phyloP scores from a whole-genome alignment of 2,113 vertebrate genomes.

The Burhinus oedicnemus region DNA sequence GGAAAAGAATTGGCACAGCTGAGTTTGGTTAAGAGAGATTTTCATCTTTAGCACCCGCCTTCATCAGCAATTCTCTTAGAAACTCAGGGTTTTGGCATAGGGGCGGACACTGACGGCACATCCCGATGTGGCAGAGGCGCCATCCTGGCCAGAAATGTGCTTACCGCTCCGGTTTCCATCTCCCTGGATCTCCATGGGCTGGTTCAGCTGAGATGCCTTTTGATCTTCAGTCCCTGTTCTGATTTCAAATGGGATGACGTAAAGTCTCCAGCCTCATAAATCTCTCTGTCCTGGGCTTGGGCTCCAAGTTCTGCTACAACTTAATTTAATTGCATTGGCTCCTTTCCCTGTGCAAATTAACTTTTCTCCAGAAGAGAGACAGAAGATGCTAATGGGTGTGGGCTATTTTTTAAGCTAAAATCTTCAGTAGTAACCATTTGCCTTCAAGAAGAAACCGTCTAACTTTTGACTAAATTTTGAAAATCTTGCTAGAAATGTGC shows the following conservation, averaged over 20 bases:
- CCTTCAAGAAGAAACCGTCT: neutral
- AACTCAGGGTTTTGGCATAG: accelerated
- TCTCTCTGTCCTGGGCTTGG: neutral
- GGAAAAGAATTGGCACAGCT: neutral
- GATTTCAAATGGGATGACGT: neutral
- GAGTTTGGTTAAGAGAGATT: neutral
- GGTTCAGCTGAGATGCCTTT: neutral
- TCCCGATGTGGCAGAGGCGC: neutral
- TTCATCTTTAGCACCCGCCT: neutral
- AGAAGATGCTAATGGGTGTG: neutral
- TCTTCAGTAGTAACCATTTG: neutral
- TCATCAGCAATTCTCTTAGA: neutral
- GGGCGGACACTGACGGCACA: neutral
- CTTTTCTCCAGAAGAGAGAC: neutral
- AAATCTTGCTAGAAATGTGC: neutral
- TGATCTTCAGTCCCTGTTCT: neutral
- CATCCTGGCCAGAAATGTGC: neutral
- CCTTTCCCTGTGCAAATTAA: neutral
- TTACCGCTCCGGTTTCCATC: neutral
- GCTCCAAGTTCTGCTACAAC: neutral
- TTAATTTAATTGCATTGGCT: neutral
- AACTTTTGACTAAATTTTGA: neutral
- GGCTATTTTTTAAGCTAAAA: neutral
- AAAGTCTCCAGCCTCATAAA: neutral
- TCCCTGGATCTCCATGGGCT: neutral